Conservation (phyloP, 1,140 invertebrate genomes). For the Doryteuthis pealeii region DNA sequence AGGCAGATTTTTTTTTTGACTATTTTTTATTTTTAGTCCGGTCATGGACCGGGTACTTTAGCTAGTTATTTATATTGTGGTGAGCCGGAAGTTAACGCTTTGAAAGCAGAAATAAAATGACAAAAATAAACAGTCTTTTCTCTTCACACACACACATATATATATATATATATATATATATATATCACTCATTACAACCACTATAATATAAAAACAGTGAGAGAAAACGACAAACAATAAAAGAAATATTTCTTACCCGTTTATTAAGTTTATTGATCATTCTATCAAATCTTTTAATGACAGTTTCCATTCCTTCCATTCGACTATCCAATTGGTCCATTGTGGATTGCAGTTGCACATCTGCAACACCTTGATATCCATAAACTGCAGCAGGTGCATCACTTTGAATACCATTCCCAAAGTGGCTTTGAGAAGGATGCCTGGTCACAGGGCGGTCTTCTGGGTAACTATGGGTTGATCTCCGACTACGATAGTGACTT, state of each 20-base stretch:
- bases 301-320: constrained; percentile 44
- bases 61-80: too few species aligned
- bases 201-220: too few species aligned
- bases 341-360: background rate
- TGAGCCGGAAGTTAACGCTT: too few species aligned
- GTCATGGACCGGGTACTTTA: too few species aligned
- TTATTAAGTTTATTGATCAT: constrained; percentile 64
- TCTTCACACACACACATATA: too few species aligned
- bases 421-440: background rate
- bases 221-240: too few species aligned
- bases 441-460: constrained; percentile 15
- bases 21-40: too few species aligned
- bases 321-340: constrained; percentile 30
- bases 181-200: too few species aligned
- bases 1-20: too few species aligned
- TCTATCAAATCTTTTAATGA: constrained; percentile 65
- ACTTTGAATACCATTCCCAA: constrained; percentile 16
- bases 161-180: too few species aligned
- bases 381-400: constrained; percentile 1
- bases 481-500: constrained; percentile 43
- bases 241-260: constrained; percentile 61
- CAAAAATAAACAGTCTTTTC: too few species aligned
- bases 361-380: background rate
- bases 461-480: constrained; percentile 35
- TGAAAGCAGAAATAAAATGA: too few species aligned